Evolutionary conservation across 2,113 vertebrate genomes (phyloP).

Genomic region (Mesembrinibis cayennensis): DNA sequence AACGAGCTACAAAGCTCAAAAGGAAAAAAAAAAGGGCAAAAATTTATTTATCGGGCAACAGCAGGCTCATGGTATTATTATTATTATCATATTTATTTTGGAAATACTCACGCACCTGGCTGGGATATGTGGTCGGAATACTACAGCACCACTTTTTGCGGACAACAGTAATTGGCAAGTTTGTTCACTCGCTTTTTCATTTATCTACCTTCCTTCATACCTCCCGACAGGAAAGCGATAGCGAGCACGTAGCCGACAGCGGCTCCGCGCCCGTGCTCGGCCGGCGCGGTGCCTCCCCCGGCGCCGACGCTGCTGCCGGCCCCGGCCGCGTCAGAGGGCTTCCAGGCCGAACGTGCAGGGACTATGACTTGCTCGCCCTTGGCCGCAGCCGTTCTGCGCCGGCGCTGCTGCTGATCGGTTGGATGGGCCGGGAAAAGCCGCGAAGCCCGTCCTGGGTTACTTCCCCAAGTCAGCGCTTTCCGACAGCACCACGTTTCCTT

Average conservation of each 20-base stretch:
- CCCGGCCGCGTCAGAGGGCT: accelerated
- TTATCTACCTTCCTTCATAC: background rate
- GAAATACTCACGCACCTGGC: background rate
- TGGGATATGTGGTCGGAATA: accelerated
- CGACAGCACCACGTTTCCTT: accelerated
- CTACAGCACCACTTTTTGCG: background rate
- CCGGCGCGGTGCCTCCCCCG: background rate
- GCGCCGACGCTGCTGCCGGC: background rate
- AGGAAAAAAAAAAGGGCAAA: background rate
- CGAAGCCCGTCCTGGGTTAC: accelerated
- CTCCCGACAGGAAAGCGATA: accelerated
- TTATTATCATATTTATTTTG: background rate
- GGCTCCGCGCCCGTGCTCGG: accelerated
- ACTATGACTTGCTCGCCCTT: background rate
- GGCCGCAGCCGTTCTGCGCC: accelerated
- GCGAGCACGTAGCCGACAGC: accelerated
- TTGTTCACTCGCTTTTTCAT: background rate
- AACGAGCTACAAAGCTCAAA: background rate
- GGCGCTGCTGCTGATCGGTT: background rate
- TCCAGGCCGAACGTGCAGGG: accelerated
- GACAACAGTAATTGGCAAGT: accelerated
- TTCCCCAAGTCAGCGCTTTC: background rate
- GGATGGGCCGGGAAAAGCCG: accelerated
- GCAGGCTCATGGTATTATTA: background rate
- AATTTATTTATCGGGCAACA: background rate